Percentiles rank a stretch among this genome's conserved stretches.
Conservation (phyloP, 2,113 vertebrate species). For the Oreocharis arfaki region DNA sequence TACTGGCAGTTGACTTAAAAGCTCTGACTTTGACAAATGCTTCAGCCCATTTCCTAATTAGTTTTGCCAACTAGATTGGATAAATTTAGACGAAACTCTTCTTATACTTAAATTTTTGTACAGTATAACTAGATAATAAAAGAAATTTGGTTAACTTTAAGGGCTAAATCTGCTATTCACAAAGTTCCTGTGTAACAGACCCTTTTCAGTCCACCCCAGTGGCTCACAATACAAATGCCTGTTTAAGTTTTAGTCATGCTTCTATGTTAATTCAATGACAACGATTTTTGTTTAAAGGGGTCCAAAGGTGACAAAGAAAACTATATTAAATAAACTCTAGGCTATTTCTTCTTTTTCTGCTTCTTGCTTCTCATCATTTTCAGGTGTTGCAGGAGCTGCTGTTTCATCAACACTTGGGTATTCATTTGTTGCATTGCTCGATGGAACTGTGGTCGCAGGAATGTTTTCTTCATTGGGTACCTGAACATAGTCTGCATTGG, state of each 20-base stretch:
- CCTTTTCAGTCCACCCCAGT: not conserved
- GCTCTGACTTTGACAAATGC: not conserved
- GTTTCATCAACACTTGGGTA: not conserved
- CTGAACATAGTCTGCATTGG: not conserved
- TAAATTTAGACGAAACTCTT: not conserved
- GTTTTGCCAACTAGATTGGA: not conserved
- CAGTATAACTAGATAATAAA: not conserved
- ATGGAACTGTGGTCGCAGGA: not conserved
- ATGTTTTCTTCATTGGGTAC: constrained; percentile 52
- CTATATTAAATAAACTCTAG: not conserved
- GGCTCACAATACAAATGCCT: not conserved
- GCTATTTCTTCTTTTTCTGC: not conserved
- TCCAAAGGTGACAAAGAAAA: not conserved
- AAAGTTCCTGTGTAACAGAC: not conserved
- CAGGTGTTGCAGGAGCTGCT: not conserved
- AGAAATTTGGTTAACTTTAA: not conserved
- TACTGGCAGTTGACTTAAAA: not conserved
- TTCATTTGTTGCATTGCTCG: constrained; percentile 17
- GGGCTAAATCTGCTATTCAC: not conserved
- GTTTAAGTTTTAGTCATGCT: not conserved
- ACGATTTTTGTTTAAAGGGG: not conserved
- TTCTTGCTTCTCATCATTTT: constrained; percentile 12
- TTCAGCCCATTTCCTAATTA: not conserved
- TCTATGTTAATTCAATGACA: not conserved
- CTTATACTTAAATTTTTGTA: not conserved